Conservation (phyloP, 2,888 invertebrate genomes). For the Rhingia campestris region DNA sequence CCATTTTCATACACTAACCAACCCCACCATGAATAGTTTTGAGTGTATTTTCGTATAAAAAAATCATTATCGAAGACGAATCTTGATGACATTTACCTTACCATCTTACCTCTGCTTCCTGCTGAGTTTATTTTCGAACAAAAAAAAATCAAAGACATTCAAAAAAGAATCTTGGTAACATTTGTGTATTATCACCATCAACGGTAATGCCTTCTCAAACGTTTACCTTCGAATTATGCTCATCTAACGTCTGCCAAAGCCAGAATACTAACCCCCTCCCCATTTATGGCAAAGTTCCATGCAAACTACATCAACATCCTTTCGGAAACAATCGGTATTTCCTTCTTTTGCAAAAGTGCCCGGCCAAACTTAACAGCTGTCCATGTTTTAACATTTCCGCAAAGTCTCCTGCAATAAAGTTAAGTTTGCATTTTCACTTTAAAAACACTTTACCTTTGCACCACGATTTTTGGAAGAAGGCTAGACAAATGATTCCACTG, state of each 20-base stretch:
- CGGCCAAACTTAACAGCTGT: slow-evolving; percentile 13
- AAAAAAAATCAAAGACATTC: too few relatives aligned
- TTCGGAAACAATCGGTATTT: background rate
- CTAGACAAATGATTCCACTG: background rate
- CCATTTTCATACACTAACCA: too few relatives aligned
- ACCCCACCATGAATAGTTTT: too few relatives aligned
- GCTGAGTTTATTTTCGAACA: too few relatives aligned
- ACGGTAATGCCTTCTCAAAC: too few relatives aligned
- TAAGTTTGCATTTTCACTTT: slow-evolving; percentile 13
- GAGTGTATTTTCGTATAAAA: too few relatives aligned
- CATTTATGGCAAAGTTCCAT: slow-evolving; percentile 16
- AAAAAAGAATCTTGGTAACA: too few relatives aligned
- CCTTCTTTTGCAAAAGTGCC: background rate
- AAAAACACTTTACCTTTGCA: background rate
- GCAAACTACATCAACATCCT: background rate
- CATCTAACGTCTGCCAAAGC: background rate
- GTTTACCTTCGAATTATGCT: background rate
- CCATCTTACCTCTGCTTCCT: too few relatives aligned
- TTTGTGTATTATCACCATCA: too few relatives aligned
- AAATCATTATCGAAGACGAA: too few relatives aligned
- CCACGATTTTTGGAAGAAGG: background rate
- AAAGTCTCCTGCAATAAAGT: slow-evolving; percentile 7
- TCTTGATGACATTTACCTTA: too few relatives aligned
- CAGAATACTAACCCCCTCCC: background rate
- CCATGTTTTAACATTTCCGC: slow-evolving; percentile 16